These are phyloP conservation scores for Odiellus spinosus DNA, from an alignment of 2,888 invertebrate genomes.

Conservation along the genomic window DNA sequence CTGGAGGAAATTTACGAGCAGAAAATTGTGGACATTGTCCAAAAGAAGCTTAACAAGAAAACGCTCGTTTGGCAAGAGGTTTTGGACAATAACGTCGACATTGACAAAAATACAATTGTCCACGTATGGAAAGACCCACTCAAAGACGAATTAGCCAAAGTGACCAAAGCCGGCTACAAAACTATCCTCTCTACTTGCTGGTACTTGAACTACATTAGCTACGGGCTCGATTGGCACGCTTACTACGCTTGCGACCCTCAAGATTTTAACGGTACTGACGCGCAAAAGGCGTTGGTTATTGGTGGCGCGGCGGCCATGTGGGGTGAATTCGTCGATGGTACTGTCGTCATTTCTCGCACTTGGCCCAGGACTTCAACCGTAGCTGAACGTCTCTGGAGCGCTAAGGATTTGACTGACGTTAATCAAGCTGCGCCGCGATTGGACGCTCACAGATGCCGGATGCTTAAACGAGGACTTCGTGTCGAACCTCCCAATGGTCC, in stretches of 20 bases:
- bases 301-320: constrained; percentile 91
- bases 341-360: constrained; percentile 42
- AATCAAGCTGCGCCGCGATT: constrained; percentile 41
- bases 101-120: constrained; percentile 44
- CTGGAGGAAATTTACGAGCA: constrained; percentile 54
- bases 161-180: constrained; percentile 44
- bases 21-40: constrained; percentile 36
- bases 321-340: constrained; percentile 65
- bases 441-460: constrained; percentile 41
- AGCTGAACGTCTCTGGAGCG: constrained; percentile 71
- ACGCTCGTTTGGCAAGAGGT: constrained; percentile 69
- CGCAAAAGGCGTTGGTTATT: constrained; percentile 47
- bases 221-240: constrained; percentile 35
- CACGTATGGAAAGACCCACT: constrained; percentile 56
- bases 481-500: constrained; percentile 20
- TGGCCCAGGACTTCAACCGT: constrained; percentile 76
- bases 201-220: constrained; percentile 61
- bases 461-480: constrained; percentile 18
- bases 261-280: constrained; percentile 23
- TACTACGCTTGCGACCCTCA: constrained; percentile 34
- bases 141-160: constrained; percentile 32
- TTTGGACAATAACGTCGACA: constrained; percentile 47
- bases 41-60: constrained; percentile 23
- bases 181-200: constrained; percentile 62
- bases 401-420: constrained; percentile 26